Conservation (phyloP, 2,888 invertebrate species). For the Megastigmus dorsalis region DNA sequence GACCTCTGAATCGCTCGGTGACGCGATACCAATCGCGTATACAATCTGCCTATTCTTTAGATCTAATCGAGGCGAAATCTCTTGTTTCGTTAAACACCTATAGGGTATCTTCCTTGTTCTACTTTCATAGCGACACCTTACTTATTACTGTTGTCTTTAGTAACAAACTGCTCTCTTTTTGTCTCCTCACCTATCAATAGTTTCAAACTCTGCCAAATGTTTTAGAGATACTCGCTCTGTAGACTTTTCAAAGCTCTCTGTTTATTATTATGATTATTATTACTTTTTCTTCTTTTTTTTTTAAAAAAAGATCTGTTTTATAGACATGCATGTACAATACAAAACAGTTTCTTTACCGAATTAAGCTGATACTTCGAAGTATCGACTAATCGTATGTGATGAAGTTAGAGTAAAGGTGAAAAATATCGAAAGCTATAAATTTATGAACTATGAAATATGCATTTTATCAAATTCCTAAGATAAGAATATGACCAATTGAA, state of each 20-base stretch:
- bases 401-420: no score
- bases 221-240: not conserved
- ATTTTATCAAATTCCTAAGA: no score
- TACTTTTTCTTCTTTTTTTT: conserved; percentile 5
- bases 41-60: not conserved
- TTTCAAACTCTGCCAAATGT: conserved; percentile 3
- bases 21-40: not conserved
- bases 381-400: no score
- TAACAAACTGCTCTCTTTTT: conserved; percentile 5
- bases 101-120: conserved; percentile 1
- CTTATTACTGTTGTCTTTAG: not conserved
- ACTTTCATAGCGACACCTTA: not conserved
- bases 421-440: no score
- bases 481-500: no score
- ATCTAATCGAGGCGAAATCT: not conserved
- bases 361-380: no score
- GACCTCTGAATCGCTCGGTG: conserved; percentile 60
- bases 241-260: conserved; percentile 26
- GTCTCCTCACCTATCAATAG: not conserved
- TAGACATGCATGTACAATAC: no score
- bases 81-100: not conserved
- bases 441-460: no score
- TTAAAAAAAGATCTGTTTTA: no score
- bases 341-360: no score
- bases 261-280: not conserved